Base-by-base conservation (phyloP, 2,797 vertebrate genomes). In the Macroramphosus scolopax region DNA sequence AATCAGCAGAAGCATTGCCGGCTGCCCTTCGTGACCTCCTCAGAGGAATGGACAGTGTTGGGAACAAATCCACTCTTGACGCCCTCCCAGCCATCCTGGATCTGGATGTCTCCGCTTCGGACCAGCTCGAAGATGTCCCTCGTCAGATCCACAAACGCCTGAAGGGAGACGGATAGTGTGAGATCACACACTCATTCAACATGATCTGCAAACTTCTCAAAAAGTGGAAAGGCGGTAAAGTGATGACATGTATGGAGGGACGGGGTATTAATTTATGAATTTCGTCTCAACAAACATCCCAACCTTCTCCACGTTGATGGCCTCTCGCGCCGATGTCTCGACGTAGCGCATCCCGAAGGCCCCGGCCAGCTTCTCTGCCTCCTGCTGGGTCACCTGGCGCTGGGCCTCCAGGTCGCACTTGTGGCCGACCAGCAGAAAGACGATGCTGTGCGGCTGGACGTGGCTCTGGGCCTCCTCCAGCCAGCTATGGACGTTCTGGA, bases 41-140 rank as follows among this genome's bases (percentile, higher is more conserved):
- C 96, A 0, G 96, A 98, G 14, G 96, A 98, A 86, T 98, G 96
- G 53, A 98, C 96, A 66, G 98, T 92, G 0, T 98, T 98, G 46
- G 96, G 96, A 49, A 98, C 95, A 35, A 98, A 95, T 28, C 96
- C 96, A 1, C 96, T 98, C 92, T 98, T 96, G 73, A 98, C 96
- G 37, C 96, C 96, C 81, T 98, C 96, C 96, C 96, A 98, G 55
- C 96, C 96, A 84, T 98, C 96, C 86, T 98, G 95, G 86, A 98
- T 96, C 1, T 90, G 92, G 79, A 98, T 97, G 17, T 98, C 95
- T 2, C 96, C 96, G 17, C 91, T 88, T 78, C 95, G 95, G 76
- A 98, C 96, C 83, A 97, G 82, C 82, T 94, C 93, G 3, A 96
- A 98, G 82, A 98, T 98, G 75, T 98, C 95, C 26, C 92, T 90